Evolutionary conservation across 2,113 vertebrate genomes (phyloP).

Genomic region (Empidonax traillii): DNA sequence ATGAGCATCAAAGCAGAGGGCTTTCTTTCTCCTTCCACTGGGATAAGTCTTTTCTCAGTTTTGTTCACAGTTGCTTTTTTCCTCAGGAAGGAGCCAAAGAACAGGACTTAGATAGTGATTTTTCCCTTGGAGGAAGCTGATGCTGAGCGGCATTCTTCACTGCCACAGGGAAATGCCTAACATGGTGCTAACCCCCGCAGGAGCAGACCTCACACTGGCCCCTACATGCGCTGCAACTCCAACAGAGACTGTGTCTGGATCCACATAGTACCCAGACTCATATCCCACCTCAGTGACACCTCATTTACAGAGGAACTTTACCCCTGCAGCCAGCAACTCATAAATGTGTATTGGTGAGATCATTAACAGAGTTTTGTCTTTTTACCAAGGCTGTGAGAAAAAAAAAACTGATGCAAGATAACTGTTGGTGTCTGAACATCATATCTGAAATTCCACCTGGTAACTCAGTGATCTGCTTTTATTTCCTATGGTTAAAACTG

Average conservation of each 20-base stretch:
- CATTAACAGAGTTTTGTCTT: neutral
- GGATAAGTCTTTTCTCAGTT: neutral
- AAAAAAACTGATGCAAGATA: neutral
- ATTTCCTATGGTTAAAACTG: neutral
- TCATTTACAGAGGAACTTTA: neutral
- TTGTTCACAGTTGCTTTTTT: neutral
- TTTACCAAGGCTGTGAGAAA: neutral
- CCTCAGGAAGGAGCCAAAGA: neutral
- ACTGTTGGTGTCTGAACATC: neutral
- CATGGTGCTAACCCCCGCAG: accelerated
- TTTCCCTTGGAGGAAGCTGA: neutral
- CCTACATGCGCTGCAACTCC: neutral
- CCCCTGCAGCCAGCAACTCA: neutral
- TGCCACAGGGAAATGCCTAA: neutral
- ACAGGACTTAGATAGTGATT: neutral
- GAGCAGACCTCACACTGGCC: neutral
- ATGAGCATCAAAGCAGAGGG: neutral
- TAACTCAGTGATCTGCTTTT: neutral
- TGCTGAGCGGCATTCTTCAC: neutral
- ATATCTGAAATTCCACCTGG: neutral
- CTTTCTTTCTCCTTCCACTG: neutral
- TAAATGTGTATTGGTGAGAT: accelerated
- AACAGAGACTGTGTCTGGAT: neutral
- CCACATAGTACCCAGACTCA: neutral
- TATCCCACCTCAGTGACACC: neutral